These are phyloP conservation scores for Chondrilla cf. caribensis DNA, from an alignment of 37 sponge, comb jelly and placozoan species.

Conservation along the genomic window DNA sequence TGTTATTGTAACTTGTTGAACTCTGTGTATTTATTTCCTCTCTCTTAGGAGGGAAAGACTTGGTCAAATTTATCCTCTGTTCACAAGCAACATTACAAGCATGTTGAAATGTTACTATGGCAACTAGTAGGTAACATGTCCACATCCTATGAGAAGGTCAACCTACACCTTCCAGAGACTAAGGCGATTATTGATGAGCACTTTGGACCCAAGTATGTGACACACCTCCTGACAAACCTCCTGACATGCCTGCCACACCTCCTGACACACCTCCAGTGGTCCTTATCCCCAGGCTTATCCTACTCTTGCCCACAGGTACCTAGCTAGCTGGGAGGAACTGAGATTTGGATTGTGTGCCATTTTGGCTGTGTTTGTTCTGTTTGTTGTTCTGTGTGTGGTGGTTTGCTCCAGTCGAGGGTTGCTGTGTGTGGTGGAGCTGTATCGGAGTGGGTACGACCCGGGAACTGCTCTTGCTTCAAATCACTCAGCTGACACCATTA, in stretches of 20 bases:
- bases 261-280: slow-evolving; percentile 11
- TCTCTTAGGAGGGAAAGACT: no score
- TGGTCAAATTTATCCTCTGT: no score
- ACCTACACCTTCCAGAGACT: slow-evolving; percentile 33
- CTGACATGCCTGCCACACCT: not conserved
- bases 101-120: no score
- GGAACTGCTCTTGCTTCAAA: slow-evolving; percentile 28
- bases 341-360: slow-evolving; percentile 21
- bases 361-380: slow-evolving; percentile 34
- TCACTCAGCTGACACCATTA: slow-evolving; percentile 48
- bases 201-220: slow-evolving; percentile 42
- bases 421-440: slow-evolving; percentile 23
- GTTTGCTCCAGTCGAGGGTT: slow-evolving; percentile 47
- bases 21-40: no score
- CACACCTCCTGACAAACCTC: not conserved
- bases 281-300: not conserved
- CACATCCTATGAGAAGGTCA: not conserved
- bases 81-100: no score
- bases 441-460: slow-evolving; percentile 37
- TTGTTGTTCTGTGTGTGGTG: slow-evolving; percentile 29
- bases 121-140: slow-evolving; percentile 1
- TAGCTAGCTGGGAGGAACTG: slow-evolving; percentile 47
- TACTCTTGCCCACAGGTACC: slow-evolving; percentile 24
- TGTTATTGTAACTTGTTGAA: no score
- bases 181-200: slow-evolving; percentile 3